Percentiles rank a stretch among this genome's conserved stretches.
Conservation (phyloP, 2,797 vertebrate genomes). For the Rhodeus uyekii region DNA sequence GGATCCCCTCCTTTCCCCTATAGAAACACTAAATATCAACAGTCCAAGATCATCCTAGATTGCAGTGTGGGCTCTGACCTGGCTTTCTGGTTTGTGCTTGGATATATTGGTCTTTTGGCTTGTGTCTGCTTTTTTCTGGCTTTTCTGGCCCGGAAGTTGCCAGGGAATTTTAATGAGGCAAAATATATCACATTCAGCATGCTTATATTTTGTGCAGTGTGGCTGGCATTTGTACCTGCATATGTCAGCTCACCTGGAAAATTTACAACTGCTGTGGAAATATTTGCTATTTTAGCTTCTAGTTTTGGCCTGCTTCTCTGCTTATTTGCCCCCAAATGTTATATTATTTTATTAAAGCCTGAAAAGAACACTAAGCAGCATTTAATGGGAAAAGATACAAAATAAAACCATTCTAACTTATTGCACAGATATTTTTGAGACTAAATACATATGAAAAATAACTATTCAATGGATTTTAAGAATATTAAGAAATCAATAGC, state of each 20-base stretch:
- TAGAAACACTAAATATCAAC: constrained; percentile 56
- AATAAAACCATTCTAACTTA: background rate
- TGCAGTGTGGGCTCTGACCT: constrained; percentile 58
- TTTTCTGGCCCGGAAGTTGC: constrained; percentile 58
- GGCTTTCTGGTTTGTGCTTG: constrained; percentile 61
- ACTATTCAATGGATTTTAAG: background rate
- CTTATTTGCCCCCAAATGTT: constrained; percentile 76
- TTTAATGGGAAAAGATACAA: constrained; percentile 65
- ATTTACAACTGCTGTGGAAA: constrained; percentile 76
- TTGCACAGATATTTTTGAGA: background rate
- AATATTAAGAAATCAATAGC: background rate
- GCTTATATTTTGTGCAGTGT: constrained; percentile 74
- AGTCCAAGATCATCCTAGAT: constrained; percentile 60
- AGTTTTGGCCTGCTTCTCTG: constrained; percentile 75
- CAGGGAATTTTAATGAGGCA: constrained; percentile 61
- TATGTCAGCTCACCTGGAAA: constrained; percentile 78
- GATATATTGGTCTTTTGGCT: constrained; percentile 57
- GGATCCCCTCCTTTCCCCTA: constrained; percentile 51
- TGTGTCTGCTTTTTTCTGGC: constrained; percentile 60
- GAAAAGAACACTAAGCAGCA: constrained; percentile 76
- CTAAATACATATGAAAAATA: background rate
- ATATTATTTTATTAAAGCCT: constrained; percentile 74
- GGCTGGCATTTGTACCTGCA: constrained; percentile 79
- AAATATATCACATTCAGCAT: constrained; percentile 64
- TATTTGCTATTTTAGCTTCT: constrained; percentile 77